These are phyloP conservation scores for Bombus balteatus DNA, from an alignment of 1,140 invertebrate genomes.

Conservation along the genomic window DNA sequence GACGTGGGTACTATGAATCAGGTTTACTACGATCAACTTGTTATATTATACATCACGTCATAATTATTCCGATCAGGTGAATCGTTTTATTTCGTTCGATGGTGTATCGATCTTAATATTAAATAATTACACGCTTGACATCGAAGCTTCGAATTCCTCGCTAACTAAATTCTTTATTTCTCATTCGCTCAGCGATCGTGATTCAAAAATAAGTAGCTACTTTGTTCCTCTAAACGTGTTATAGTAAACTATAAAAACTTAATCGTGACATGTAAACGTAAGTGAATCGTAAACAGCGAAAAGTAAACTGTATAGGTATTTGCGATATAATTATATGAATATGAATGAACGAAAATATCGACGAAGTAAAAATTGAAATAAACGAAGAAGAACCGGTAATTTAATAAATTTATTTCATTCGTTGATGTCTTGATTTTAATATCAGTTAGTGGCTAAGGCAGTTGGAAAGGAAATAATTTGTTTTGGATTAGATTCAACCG, in stretches of 20 bases:
- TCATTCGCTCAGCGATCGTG: not conserved
- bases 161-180: not conserved
- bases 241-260: not conserved
- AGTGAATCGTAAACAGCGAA: not conserved
- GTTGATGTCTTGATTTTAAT: not conserved
- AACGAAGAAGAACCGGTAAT: not conserved
- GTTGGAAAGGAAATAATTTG: not conserved
- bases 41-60: not conserved
- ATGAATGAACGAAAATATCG: not conserved
- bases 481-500: too few species aligned
- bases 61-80: not conserved
- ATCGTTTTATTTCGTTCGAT: not conserved
- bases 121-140: not conserved
- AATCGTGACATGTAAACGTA: not conserved
- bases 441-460: not conserved
- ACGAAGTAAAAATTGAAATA: not conserved
- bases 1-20: constrained; percentile 2
- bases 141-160: not conserved
- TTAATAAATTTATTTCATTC: not conserved
- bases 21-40: not conserved
- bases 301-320: not conserved
- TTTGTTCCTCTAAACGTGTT: not conserved
- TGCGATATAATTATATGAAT: rapidly evolving
- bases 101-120: not conserved
- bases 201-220: not conserved